Evolutionary conservation across 2,797 vertebrate species (phyloP).

Genomic region (Oreonectes daqikongensis): DNA sequence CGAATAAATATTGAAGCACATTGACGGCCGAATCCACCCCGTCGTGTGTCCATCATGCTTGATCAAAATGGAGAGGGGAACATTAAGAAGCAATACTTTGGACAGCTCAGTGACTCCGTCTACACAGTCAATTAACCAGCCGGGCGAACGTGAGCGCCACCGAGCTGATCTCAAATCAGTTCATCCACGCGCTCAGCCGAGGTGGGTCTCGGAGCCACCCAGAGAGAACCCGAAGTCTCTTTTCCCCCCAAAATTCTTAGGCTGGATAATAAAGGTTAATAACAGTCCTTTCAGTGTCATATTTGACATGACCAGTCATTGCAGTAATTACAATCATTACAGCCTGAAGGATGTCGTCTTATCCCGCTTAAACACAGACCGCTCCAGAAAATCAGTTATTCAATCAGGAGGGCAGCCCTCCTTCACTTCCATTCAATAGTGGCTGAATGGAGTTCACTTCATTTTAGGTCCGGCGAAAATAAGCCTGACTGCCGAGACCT

Average conservation of each 20-base stretch:
- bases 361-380: slow-evolving; percentile 85
- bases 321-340: slow-evolving; percentile 85
- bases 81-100: slow-evolving; percentile 27
- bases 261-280: slow-evolving; percentile 83
- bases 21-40: not conserved
- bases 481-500: slow-evolving; percentile 70
- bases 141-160: slow-evolving; percentile 70
- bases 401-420: slow-evolving; percentile 75
- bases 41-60: slow-evolving; percentile 8
- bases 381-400: slow-evolving; percentile 85
- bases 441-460: slow-evolving; percentile 72
- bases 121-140: slow-evolving; percentile 81
- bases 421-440: slow-evolving; percentile 73
- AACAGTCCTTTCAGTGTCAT: slow-evolving; percentile 84
- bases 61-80: not conserved
- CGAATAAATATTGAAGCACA: not conserved
- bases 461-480: slow-evolving; percentile 60
- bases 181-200: slow-evolving; percentile 77
- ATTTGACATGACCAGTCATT: slow-evolving; percentile 86
- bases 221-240: slow-evolving; percentile 32
- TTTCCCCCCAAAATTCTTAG: slow-evolving; percentile 55
- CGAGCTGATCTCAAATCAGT: slow-evolving; percentile 71
- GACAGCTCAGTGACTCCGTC: slow-evolving; percentile 74
- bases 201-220: slow-evolving; percentile 58
- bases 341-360: slow-evolving; percentile 83